Evolutionary conservation across 1,140 invertebrate genomes (phyloP).

Genomic region (Lucilia sericata): DNA sequence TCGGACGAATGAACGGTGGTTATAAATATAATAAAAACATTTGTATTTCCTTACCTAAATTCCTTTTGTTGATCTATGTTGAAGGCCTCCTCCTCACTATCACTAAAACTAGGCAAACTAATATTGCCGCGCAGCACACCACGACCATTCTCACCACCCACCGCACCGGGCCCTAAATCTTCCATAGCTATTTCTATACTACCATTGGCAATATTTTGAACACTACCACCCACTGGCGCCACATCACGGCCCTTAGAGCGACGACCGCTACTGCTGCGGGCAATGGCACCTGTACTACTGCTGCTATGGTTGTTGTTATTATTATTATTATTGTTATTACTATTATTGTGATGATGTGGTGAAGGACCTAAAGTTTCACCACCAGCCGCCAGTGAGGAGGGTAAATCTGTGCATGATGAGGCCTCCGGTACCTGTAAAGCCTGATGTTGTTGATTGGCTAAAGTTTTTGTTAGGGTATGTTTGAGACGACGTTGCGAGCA

Average conservation of each 20-base stretch:
- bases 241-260: conserved; percentile 1
- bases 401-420: conserved; percentile 11
- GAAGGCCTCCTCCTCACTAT: conserved; percentile 45
- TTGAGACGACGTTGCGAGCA: conserved; percentile 22
- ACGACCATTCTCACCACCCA: neutral
- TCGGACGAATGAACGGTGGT: no score
- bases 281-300: conserved; percentile 7
- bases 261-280: conserved; percentile 25
- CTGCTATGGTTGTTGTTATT: neutral
- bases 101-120: conserved; percentile 38
- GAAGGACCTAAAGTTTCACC: neutral
- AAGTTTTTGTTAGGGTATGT: neutral
- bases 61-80: conserved; percentile 47
- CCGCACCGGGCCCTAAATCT: conserved; percentile 5
- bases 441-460: conserved; percentile 44
- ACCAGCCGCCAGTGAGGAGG: neutral
- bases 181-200: conserved; percentile 41
- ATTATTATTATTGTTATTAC: neutral
- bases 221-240: conserved; percentile 51
- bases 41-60: conserved; percentile 46
- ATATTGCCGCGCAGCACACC: neutral
- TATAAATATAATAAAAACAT: no score
- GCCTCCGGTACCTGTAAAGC: conserved; percentile 29
- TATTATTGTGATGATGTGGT: neutral
- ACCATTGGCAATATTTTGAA: conserved; percentile 38